Conservation (phyloP, 2,113 vertebrate genomes). For the Ptilonorhynchus violaceus region DNA sequence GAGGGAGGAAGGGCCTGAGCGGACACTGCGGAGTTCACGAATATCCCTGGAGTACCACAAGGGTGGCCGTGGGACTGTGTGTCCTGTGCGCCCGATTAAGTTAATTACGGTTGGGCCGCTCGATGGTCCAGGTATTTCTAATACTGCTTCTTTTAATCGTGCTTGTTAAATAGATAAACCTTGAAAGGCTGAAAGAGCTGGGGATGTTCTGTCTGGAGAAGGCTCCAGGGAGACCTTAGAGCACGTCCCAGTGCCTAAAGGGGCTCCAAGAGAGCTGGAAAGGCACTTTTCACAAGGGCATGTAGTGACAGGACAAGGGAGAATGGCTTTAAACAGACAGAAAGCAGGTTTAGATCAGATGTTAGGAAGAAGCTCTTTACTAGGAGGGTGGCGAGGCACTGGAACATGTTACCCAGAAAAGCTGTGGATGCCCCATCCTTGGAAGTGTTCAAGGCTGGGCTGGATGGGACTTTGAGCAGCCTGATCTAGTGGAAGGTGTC, state of each 20-base stretch:
- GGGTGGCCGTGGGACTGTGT: no score
- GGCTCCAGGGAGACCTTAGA: neutral
- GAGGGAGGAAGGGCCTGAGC: fast-evolving
- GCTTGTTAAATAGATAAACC: neutral
- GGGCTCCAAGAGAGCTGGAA: neutral
- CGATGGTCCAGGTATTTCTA: neutral
- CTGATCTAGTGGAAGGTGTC: no score
- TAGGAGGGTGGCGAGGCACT: neutral
- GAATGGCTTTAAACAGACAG: neutral
- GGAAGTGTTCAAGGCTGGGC: no score
- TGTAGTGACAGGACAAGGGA: neutral
- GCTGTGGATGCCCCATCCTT: neutral
- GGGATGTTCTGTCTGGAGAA: neutral
- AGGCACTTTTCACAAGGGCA: neutral
- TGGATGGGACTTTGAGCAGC: neutral
- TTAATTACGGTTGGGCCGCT: neutral
- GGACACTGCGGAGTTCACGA: fast-evolving
- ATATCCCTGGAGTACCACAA: fast-evolving
- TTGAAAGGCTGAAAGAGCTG: neutral
- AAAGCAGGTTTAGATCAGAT: neutral
- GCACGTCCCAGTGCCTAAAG: neutral
- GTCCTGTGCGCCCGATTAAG: neutral
- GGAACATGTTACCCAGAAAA: neutral
- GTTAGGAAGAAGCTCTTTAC: neutral
- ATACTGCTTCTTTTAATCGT: neutral